Base-by-base conservation (phyloP, 2,113 vertebrate genomes). In the Regulus satrapa region DNA sequence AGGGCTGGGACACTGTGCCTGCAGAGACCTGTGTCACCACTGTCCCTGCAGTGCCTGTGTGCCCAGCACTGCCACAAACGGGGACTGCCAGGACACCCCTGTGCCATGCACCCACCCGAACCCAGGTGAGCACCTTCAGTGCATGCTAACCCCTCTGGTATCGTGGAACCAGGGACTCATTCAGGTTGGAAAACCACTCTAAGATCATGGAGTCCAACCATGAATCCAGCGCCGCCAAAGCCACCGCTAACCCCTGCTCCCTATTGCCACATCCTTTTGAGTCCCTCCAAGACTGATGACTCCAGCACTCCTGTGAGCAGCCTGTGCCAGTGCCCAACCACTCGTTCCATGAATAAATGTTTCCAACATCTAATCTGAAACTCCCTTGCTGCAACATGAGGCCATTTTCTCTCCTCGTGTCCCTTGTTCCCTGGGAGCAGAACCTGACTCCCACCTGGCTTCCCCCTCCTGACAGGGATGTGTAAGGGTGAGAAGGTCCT, bases 31-130 rank as follows among this genome's bases (percentile, higher is more conserved):
- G 45, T 14, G 14, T 28, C 28, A 14, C 24, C 54, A 1, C 68
- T 2, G 7, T 38, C 28, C 71, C 49, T 32, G 28, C 6, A 6
- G 63, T 2, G 1, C 24, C 61, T 1, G 0, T 48, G 81, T 34
- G 56, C 45, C 61, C 34, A 10, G 34, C 32, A 12, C n/a, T 51
- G 32, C 54, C 62, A 48, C 43, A 21, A 36, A 8, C 3, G 31
- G 69, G 28, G 49, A 10, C 52, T 34, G 56, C 32, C 41, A 7
- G 1, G 4, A 5, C n/a, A n/a, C n/a, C n/a, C n/a, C n/a, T 5
- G 2, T 66, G 56, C 52, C 19, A 1, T 5, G 7, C 25, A n/a
- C 36, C 43, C 36, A 9, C 34, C 58, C 14, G 23, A 46, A 18
- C 31, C 38, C 43, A 9, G 68, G 10, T 0, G 18, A 62, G 62